Conservation (phyloP, 1,140 invertebrate genomes). For the Parasteatoda tepidariorum region DNA sequence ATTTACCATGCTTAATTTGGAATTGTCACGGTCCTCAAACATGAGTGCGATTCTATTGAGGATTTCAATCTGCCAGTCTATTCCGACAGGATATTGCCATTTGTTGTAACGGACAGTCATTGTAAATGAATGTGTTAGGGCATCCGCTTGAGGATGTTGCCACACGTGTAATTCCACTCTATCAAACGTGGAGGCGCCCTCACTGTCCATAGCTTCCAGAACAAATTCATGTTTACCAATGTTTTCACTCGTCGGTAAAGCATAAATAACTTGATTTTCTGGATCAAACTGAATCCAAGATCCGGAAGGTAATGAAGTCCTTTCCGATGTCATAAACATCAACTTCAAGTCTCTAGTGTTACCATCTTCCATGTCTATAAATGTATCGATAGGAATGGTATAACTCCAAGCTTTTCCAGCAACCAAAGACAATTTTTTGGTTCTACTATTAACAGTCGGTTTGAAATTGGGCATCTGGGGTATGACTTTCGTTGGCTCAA, state of each 20-base stretch:
- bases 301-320: conserved; percentile 74
- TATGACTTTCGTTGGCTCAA: conserved; percentile 36
- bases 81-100: conserved; percentile 72
- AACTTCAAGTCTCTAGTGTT: conserved; percentile 81
- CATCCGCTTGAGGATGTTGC: conserved; percentile 80
- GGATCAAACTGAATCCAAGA: conserved; percentile 90
- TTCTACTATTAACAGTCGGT: conserved; percentile 78
- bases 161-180: conserved; percentile 79
- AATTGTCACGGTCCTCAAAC: conserved; percentile 77
- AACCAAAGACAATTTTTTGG: conserved; percentile 79
- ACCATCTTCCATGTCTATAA: conserved; percentile 86
- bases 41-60: conserved; percentile 77
- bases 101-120: conserved; percentile 75
- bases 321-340: conserved; percentile 73
- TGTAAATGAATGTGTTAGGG: conserved; percentile 85
- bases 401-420: conserved; percentile 82
- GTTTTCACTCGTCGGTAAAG: conserved; percentile 82
- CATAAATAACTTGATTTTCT: conserved; percentile 81
- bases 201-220: conserved; percentile 81
- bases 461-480: conserved; percentile 65
- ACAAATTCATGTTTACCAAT: conserved; percentile 84
- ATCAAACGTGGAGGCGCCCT: conserved; percentile 77
- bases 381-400: conserved; percentile 81
- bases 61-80: conserved; percentile 73
- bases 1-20: conserved; percentile 77